phyloP scores from a whole-genome alignment of 2,113 vertebrate genomes.

The Campylorhamphus procurvoides region DNA sequence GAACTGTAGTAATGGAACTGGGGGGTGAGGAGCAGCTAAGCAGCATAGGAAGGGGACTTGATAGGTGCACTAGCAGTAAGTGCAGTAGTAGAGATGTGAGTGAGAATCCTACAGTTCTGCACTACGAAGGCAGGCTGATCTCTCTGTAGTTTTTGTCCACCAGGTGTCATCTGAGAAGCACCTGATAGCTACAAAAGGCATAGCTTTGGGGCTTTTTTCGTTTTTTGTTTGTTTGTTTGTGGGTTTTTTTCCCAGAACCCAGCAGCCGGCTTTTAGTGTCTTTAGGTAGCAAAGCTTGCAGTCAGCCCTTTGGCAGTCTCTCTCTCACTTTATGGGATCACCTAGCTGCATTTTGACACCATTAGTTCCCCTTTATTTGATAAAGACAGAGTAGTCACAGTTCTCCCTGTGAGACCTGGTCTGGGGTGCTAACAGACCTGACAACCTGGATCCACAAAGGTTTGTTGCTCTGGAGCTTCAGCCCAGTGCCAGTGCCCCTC shows the following conservation, averaged over 20 bases:
- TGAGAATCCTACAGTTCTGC: neutral
- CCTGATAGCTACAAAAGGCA: neutral
- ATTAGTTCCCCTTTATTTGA: neutral
- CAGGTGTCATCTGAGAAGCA: conserved; percentile 46
- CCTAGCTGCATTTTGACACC: too few relatives aligned
- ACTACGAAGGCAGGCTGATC: neutral
- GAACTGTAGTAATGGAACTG: neutral
- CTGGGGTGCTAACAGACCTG: neutral
- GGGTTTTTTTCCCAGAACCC: neutral
- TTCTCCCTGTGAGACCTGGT: neutral
- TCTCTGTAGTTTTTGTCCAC: conserved; percentile 22
- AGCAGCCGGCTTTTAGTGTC: neutral
- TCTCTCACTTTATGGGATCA: neutral
- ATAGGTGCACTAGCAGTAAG: neutral
- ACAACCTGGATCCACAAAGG: neutral
- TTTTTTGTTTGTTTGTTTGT: neutral
- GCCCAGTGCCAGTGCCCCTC: neutral
- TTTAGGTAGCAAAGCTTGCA: neutral
- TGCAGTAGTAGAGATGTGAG: neutral
- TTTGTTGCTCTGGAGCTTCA: neutral
- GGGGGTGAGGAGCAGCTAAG: fast-evolving
- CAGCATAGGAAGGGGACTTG: neutral
- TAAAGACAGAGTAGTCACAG: neutral
- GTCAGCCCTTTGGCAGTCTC: neutral
- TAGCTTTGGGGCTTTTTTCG: neutral